Base-by-base conservation (phyloP, 37 sponge, comb jelly and placozoan species). In the Bolinopsis microptera region DNA sequence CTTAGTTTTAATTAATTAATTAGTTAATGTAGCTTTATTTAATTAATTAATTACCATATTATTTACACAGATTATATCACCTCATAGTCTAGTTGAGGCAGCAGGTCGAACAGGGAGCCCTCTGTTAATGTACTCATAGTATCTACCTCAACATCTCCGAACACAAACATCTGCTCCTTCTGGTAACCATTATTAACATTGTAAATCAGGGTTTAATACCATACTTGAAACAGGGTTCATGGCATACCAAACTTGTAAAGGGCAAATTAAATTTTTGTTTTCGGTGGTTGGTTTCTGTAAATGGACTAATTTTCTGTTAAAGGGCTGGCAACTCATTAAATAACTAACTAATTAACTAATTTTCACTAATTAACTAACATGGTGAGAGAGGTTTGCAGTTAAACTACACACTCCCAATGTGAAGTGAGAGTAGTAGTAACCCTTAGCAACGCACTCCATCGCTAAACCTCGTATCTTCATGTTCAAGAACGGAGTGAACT, bases 361-460 rank as follows among this genome's bases (percentile, higher is more conserved):
- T n/a, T n/a, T n/a, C n/a, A n/a, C n/a, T n/a, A n/a, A n/a, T n/a
- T n/a, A n/a, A n/a, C 80, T 77, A 9, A 77, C 80, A 77, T 77
- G 80, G 37, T 77, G 90, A 1, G 90, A 41, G 61, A 86, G 61
- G 27, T 23, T 13, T 2, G 90, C 90, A 40, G 26, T 28, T 8
- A 86, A 8, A 41, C 90, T 26, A 23, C 61, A 41, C 26, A 86
- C 90, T 86, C 90, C 90, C 0, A 86, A 30, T 8, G 41, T 86
- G 8, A 39, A 33, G 61, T 86, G 41, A 48, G 61, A 41, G 61
- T 86, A 86, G 61, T 86, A 86, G 90, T 86, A 86, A 0, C 90
- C 90, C 90, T 86, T 86, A 27, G 90, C 41, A 86, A 86, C 90
- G 30, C 36, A 86, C 41, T 86, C 90, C 41, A 86, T 25, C 5